These are phyloP conservation scores for Anniella stebbinsi DNA, from an alignment of 2,797 vertebrate species.

Conservation along the genomic window DNA sequence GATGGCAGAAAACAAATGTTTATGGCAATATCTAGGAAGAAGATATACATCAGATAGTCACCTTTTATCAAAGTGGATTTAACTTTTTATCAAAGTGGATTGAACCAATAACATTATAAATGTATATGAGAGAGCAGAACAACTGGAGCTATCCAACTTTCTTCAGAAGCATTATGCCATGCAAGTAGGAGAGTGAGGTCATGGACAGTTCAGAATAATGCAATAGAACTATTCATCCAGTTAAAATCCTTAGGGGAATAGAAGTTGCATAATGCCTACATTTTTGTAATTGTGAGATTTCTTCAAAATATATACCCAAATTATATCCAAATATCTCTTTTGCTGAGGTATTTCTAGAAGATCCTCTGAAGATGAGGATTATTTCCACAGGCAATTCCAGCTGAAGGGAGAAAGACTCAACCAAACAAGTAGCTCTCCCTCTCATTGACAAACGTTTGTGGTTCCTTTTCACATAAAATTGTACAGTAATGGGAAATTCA, in stretches of 20 bases:
- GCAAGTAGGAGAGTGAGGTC: background rate
- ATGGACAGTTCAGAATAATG: background rate
- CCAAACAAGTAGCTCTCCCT: background rate
- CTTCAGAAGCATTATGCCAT: background rate
- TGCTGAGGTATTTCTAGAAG: background rate
- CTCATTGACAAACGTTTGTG: background rate
- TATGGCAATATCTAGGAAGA: background rate
- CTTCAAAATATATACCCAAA: background rate
- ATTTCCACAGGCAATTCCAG: background rate
- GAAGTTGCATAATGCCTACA: background rate
- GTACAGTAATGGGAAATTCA: background rate
- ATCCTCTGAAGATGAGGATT: background rate
- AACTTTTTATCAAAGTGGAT: background rate
- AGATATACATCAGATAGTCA: background rate
- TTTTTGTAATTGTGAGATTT: background rate
- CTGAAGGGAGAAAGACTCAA: background rate
- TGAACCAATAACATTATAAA: background rate
- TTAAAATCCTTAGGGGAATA: background rate
- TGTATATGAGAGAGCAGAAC: too few relatives aligned
- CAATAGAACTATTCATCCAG: background rate
- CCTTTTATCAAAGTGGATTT: background rate
- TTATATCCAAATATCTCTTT: background rate
- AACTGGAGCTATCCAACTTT: background rate
- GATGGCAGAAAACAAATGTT: background rate
- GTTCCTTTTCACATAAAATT: background rate